Percentiles rank a stretch among this genome's conserved stretches.
phyloP scores from a whole-genome alignment of 2,888 invertebrate genomes.

The Pheosia gnoma region DNA sequence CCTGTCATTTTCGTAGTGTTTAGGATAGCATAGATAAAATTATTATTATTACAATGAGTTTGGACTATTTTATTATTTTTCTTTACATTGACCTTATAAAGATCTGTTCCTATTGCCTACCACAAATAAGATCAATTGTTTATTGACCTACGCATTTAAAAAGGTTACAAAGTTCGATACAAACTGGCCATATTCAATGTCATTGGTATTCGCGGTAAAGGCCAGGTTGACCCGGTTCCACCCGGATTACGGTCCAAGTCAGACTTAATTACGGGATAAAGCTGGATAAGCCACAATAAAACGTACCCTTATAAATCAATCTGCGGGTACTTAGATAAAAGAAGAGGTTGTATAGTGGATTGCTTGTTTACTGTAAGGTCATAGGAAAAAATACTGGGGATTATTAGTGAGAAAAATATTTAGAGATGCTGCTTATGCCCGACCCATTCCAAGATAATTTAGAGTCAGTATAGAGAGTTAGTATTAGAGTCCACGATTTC shows the following conservation, averaged over 20 bases:
- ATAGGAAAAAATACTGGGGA: slow-evolving; percentile 7
- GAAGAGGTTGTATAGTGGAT: slow-evolving; percentile 32
- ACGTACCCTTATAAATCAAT: slow-evolving; percentile 68
- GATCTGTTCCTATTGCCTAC: too few relatives aligned
- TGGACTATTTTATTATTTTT: too few relatives aligned
- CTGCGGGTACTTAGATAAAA: slow-evolving; percentile 53
- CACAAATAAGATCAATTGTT: background rate
- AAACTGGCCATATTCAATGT: slow-evolving; percentile 26
- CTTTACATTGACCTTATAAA: too few relatives aligned
- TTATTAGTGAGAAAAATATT: slow-evolving; percentile 10
- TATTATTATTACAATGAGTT: too few relatives aligned
- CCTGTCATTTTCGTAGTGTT: too few relatives aligned
- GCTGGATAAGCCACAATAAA: slow-evolving; percentile 63
- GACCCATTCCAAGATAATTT: too few relatives aligned
- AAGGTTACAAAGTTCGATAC: slow-evolving; percentile 9
- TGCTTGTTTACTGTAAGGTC: slow-evolving; percentile 1
- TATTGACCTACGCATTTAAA: background rate
- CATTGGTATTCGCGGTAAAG: slow-evolving; percentile 34
- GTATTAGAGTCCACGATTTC: too few relatives aligned
- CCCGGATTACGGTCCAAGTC: slow-evolving; percentile 58
- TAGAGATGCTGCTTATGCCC: too few relatives aligned
- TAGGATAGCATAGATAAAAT: too few relatives aligned
- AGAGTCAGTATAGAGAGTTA: too few relatives aligned
- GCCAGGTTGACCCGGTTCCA: slow-evolving; percentile 45
- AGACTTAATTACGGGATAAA: slow-evolving; percentile 70